Evolutionary conservation across 35 echinoderm and acorn worm species (phyloP), one percentile per base, ranked within the genome.

Genomic region (Ophioderma brevispina): DNA sequence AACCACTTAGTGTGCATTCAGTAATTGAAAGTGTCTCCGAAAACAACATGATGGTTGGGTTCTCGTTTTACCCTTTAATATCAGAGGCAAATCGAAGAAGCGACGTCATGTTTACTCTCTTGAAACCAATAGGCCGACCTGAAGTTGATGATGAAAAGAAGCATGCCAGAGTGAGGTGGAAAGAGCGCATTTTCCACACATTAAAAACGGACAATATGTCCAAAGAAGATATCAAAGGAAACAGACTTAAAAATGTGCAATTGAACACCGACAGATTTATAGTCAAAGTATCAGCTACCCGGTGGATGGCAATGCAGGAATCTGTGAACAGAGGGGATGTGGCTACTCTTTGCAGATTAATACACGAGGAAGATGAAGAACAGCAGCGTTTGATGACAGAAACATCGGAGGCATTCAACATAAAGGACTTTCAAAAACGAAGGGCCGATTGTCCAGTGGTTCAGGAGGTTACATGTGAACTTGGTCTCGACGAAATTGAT

Each of bases 41-140:
- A 11, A 37, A 31, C 31, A 49, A 78, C 2, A 31, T 97, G 37
- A 80, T 79, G 52, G 32, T 97, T 31, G 13, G 91, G 17, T 94
- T 91, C 59, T 92, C 95, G 31, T 85, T 83, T 86, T 41, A 76
- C 8, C 32, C 81, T 13, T 94, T 84, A 42, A 64, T 97, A 11
- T 70, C 32, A 81, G 32, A 84, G 75, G 13, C 35, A 18, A 5
- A 33, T 41, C 63, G 17, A 38, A 89, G 46, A 85, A 55, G 34
- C 55, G 39, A 39, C 39, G 37, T 96, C 36, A 25, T 79, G 14
- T 79, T 95, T n/a, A 92, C 38, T 19, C 23, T 38, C 21, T 43
- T 98, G 37, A 94, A 95, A 41, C 96, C 96, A 10, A 64, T 39
- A 23, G 39, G 75, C 31, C 79, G 82, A 55, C 96, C 96, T 35